Evolutionary conservation across 2,113 vertebrate species (phyloP).

Genomic region (Syngnathus scovelli): DNA sequence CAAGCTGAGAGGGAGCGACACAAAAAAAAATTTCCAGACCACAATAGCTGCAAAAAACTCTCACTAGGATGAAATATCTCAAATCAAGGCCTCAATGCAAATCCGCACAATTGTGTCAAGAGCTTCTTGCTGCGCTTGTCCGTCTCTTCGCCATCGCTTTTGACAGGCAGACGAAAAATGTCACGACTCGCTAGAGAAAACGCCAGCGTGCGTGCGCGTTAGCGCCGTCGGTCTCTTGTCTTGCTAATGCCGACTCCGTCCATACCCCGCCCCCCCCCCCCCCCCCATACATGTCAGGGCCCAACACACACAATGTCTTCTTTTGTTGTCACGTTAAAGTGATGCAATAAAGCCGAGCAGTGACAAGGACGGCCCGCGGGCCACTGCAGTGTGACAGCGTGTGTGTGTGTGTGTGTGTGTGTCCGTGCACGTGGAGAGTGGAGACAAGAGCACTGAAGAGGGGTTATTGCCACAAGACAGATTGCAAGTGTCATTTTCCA

Average conservation of each 20-base stretch:
- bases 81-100: slow-evolving; percentile 50
- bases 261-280: slow-evolving; percentile 8
- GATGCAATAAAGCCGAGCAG: slow-evolving; percentile 72
- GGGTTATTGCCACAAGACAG: slow-evolving; percentile 75
- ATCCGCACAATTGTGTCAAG: slow-evolving; percentile 60
- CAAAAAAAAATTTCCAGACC: slow-evolving; percentile 15
- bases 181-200: slow-evolving; percentile 54
- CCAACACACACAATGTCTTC: slow-evolving; percentile 64
- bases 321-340: slow-evolving; percentile 74
- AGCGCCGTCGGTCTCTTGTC: slow-evolving; percentile 17
- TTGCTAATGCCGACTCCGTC: slow-evolving; percentile 64
- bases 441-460: slow-evolving; percentile 63
- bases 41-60: slow-evolving; percentile 29
- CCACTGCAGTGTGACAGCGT: slow-evolving; percentile 51
- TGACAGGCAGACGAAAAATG: slow-evolving; percentile 69
- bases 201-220: slow-evolving; percentile 1
- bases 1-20: slow-evolving; percentile 22
- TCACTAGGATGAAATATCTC: background rate
- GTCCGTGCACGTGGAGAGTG: slow-evolving; percentile 1
- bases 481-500: slow-evolving; percentile 79
- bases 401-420: slow-evolving; percentile 1
- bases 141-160: slow-evolving; percentile 53
- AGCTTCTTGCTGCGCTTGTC: slow-evolving; percentile 48
- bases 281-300: slow-evolving; percentile 37
- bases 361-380: slow-evolving; percentile 62